Conservation (phyloP, 2,113 vertebrate species). For the Upupa epops region DNA sequence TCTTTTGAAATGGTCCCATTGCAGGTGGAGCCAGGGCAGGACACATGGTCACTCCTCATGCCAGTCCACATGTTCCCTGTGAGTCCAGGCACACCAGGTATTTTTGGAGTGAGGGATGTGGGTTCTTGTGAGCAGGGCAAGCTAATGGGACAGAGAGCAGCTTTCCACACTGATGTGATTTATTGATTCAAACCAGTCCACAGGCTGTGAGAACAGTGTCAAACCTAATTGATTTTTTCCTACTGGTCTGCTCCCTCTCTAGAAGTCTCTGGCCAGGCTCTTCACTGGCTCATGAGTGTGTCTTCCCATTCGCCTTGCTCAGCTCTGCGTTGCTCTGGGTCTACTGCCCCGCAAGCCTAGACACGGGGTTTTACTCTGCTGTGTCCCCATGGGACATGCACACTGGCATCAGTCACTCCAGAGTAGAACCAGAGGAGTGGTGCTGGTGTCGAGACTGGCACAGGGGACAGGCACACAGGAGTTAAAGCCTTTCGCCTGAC, state of each 20-base stretch:
- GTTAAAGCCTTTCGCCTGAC: background rate
- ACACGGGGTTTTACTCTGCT: background rate
- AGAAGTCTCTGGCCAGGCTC: background rate
- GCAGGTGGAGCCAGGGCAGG: background rate
- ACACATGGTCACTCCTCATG: accelerated
- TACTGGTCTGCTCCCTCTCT: background rate
- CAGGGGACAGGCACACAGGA: background rate
- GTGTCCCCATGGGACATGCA: too few species aligned
- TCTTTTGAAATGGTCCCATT: background rate
- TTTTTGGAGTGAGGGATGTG: background rate
- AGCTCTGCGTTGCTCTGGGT: accelerated
- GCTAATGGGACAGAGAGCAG: background rate
- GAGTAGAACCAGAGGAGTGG: too few species aligned
- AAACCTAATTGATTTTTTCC: background rate
- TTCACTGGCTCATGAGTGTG: accelerated
- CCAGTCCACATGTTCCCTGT: background rate
- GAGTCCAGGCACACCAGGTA: background rate
- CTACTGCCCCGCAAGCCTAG: background rate
- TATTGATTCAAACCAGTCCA: background rate
- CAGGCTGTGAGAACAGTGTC: background rate
- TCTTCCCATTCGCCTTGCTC: background rate
- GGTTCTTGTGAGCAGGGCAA: background rate
- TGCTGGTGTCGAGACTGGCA: background rate
- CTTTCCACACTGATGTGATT: background rate
- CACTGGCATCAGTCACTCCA: too few species aligned